phyloP scores from a whole-genome alignment of 1,140 invertebrate species.

The Bombus breviceps region DNA sequence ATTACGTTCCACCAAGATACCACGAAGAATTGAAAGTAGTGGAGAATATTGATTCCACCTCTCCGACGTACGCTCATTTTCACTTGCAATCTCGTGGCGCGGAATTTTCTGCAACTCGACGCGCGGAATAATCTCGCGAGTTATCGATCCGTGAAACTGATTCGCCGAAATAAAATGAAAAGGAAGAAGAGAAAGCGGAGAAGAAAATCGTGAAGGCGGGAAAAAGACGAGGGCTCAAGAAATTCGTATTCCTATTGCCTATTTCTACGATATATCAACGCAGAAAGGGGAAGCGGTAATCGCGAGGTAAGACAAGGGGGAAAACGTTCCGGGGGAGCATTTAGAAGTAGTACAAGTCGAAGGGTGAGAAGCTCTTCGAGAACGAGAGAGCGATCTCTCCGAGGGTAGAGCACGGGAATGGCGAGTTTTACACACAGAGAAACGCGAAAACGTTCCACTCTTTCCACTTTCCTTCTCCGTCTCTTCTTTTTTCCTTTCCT shows the following conservation, averaged over 20 bases:
- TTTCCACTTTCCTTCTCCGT: background rate
- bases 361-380: conserved; percentile 49
- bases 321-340: conserved; percentile 46
- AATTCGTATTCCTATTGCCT: conserved; percentile 54
- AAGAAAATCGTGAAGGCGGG: background rate
- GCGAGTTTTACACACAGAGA: conserved; percentile 33
- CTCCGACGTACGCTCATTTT: conserved; percentile 5
- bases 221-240: background rate
- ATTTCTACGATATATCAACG: conserved; percentile 51
- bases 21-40: background rate
- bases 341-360: conserved; percentile 49
- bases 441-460: conserved; percentile 18
- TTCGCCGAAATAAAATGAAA: background rate
- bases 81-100: background rate
- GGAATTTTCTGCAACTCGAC: conserved; percentile 14
- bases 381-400: conserved; percentile 26
- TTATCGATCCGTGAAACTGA: conserved; percentile 48
- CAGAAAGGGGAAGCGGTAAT: conserved; percentile 26
- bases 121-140: conserved; percentile 19
- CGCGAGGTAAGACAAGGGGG: conserved; percentile 51
- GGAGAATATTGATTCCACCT: conserved; percentile 11
- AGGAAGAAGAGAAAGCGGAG: background rate
- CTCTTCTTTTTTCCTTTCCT: background rate
- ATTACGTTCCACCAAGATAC: background rate
- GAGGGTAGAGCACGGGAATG: conserved; percentile 15